phyloP scores from a whole-genome alignment of 2,888 invertebrate species.

The Kryphioiulus occultus region DNA sequence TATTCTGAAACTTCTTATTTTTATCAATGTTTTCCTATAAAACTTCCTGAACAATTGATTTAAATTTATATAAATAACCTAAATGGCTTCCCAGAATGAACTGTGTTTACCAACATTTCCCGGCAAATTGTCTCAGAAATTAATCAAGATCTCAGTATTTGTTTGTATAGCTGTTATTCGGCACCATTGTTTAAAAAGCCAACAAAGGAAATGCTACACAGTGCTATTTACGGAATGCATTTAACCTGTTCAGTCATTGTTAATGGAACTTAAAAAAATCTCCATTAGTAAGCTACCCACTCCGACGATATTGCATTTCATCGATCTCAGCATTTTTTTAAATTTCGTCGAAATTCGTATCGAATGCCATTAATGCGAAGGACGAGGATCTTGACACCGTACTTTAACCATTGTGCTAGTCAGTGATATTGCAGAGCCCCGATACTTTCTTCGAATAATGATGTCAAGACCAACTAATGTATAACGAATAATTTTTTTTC shows the following conservation, averaged over 20 bases:
- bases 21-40: too few relatives aligned
- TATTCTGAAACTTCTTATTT: too few relatives aligned
- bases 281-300: background rate
- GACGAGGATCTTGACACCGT: background rate
- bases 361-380: background rate
- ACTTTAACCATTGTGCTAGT: background rate
- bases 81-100: too few relatives aligned
- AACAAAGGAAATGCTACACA: background rate
- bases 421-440: background rate
- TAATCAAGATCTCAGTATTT: too few relatives aligned
- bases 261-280: background rate
- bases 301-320: background rate
- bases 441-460: background rate
- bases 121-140: too few relatives aligned
- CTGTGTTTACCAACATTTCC: too few relatives aligned
- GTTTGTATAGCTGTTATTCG: background rate
- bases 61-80: too few relatives aligned
- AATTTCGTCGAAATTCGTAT: background rate
- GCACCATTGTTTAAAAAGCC: background rate
- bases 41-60: too few relatives aligned
- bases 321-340: background rate
- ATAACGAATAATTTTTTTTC: background rate
- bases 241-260: background rate
- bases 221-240: background rate
- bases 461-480: background rate